Evolutionary conservation across 2,797 vertebrate genomes (phyloP), one percentile per base, ranked within the genome.

Genomic region (Pelodytes ibericus): DNA sequence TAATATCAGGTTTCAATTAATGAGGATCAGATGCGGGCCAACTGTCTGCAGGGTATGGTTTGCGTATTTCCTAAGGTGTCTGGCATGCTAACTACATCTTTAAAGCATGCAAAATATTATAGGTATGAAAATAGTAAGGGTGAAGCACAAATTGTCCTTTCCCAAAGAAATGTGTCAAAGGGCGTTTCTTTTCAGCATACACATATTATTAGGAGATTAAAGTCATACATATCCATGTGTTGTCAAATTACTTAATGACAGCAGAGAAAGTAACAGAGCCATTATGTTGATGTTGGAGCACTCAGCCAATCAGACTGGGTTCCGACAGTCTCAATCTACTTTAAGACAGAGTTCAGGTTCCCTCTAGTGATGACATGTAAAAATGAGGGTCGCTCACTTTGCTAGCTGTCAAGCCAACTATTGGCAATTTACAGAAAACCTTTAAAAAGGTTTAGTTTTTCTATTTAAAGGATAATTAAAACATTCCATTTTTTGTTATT

Each of bases 71-170:
- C 24, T 44, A 41, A 24, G 20, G 15, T 56, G 31, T n/a, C 26
- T 49, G 68, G 56, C 44, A 73, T 61, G 57, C 27, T 20, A 31
- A 73, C 27, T 53, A 60, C 70, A 49, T 13, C 62, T 67, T 61
- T 66, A 22, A n/a, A 78, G 36, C 15, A 78, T 65, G 24, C 44
- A 53, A 72, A 59, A 62, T 26, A 79, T 73, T 5, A 13, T 24
- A 62, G n/a, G 70, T 39, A 79, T 79, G 76, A 56, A 56, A 29
- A 31, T 30, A 36, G 70, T 8, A 41, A n/a, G 53, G 63, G 41
- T 27, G 41, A 62, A 53, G 39, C 27, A 26, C 15, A 30, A 33
- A 20, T 41, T 26, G 26, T 20, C 39, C 26, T 58, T 49, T 33
- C 57, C 2, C 13, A 4, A 11, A 41, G n/a, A 64, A 47, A 61